Percentiles rank a stretch among this genome's conserved stretches.
Conservation (phyloP, 2,888 invertebrate species). For the Brenthis hecate region DNA sequence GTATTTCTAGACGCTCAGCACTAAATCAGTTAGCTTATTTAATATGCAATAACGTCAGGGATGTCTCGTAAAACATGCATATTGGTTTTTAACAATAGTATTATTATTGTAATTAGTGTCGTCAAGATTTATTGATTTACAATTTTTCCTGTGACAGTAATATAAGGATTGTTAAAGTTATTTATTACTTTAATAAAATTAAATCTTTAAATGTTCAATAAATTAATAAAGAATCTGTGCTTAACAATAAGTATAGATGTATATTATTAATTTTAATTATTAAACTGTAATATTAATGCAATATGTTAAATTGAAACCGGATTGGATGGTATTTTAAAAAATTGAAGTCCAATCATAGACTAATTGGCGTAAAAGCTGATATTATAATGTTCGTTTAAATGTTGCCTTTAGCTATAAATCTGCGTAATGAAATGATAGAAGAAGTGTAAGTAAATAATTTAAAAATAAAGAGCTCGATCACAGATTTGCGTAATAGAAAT, state of each 20-base stretch:
- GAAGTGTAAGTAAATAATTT: not conserved
- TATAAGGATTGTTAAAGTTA: conserved; percentile 15
- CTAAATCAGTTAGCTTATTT: not conserved
- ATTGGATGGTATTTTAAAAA: no score
- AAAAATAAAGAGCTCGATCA: conserved; percentile 3
- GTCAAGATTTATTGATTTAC: conserved; percentile 15
- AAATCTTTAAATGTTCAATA: conserved; percentile 14
- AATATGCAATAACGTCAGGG: not conserved
- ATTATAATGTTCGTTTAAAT: no score
- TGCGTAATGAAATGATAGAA: no score
- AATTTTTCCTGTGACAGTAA: conserved; percentile 17
- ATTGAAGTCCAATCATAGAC: no score
- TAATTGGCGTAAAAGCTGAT: no score
- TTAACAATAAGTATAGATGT: not conserved
- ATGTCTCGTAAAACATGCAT: conserved; percentile 4
- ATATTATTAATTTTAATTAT: not conserved
- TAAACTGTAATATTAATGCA: no score
- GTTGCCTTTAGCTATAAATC: no score
- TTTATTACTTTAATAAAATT: conserved; percentile 20
- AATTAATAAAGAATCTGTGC: conserved; percentile 10
- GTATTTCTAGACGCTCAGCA: no score
- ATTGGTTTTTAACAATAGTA: conserved; percentile 13
- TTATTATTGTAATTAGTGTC: conserved; percentile 20
- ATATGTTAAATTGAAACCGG: no score
- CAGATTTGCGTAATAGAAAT: conserved; percentile 33